Evolutionary conservation across 2,797 vertebrate genomes (phyloP), one percentile per base, ranked within the genome.

Genomic region (Rhinichthys osculus): DNA sequence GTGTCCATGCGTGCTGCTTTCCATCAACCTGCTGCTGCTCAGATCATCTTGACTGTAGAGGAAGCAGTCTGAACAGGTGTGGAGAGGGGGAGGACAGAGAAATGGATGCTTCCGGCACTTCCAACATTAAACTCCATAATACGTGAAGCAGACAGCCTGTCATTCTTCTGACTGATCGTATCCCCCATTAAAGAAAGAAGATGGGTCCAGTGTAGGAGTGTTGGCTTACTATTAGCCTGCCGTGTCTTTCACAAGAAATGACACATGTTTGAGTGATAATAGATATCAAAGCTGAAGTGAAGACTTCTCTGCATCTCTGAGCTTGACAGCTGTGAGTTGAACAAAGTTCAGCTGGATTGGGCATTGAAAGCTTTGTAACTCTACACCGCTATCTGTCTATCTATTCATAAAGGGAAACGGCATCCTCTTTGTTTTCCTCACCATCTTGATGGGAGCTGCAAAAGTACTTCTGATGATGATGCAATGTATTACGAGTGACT

Each of bases 41-140:
- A 67, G 80, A 86, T 88, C 76, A 78, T 85, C 69, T 38, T 11
- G 27, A n/a, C 69, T 85, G 73, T 88, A 70, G 69, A 74, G 72
- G 71, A 87, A 79, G 79, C 78, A 71, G 70, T 80, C 82, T 47
- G 64, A 89, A 85, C 88, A 90, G 89, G 91, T 91, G 90, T 86
- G 79, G 83, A 76, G 80, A 82, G 82, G 76, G 80, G 74, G 83
- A 83, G 82, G 70, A 85, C 76, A 86, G 82, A 83, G 76, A 87
- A 84, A 64, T 67, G 38, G 50, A 87, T 87, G 81, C 85, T 87
- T 87, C 82, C 79, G 38, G 85, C 70, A 88, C 77, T 67, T 89
- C 78, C 27, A 62, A 82, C 78, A 83, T 83, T 84, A 64, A 89
- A 80, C 72, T 87, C 72, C 57, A 86, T 87, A 81, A 84, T 86